Base-by-base conservation (phyloP, 2,888 invertebrate genomes). In the Luperina testacea region DNA sequence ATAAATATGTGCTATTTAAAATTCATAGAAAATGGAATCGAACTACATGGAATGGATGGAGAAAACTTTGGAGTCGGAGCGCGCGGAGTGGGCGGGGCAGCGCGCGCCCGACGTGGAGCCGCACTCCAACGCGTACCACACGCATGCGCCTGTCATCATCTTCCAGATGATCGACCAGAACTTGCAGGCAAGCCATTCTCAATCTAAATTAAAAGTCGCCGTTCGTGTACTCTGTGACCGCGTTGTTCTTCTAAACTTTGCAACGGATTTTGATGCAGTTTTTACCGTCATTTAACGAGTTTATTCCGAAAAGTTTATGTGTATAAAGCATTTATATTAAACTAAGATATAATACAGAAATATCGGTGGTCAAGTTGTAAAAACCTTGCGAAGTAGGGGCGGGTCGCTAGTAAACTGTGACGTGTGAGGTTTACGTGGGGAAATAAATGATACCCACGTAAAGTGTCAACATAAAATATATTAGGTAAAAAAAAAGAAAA, bases 101-200 rank as follows among this genome's bases (percentile, higher is more conserved):
- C 97, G 98, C 86, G 97, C 98, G 86, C 99, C 99, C 1, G 99
- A 99, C 82, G 98, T 98, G 87, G 98, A 98, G 90, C 98, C 98
- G 87, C 97, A 97, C 88, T 97, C 98, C 83, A 98, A 98, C 72
- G 99, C 98, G 92, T 99, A 98, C 95, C 98, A 99, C 93, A 99
- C 99, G 3, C 98, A 99, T 75, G 98, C 99, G 63, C 99, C 99
- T 8, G 98, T 99, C 83, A 99, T 99, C 81, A 98, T 99, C 85
- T 99, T 99, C 95, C 99, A 99, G 95, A 99, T 99, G 99, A 98
- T 99, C 84, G 99, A 99, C 95, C 99, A 99, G 96, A 99, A 99
- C 97, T 97, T 99, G 81, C 98, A 98, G 95, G 97, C 94, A 74
- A 63, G 13, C 24, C 11, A n/a, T 48, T 69, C 1, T 42, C 11